phyloP scores from a whole-genome alignment of 2,888 invertebrate species.

The Melanostoma scalare region DNA sequence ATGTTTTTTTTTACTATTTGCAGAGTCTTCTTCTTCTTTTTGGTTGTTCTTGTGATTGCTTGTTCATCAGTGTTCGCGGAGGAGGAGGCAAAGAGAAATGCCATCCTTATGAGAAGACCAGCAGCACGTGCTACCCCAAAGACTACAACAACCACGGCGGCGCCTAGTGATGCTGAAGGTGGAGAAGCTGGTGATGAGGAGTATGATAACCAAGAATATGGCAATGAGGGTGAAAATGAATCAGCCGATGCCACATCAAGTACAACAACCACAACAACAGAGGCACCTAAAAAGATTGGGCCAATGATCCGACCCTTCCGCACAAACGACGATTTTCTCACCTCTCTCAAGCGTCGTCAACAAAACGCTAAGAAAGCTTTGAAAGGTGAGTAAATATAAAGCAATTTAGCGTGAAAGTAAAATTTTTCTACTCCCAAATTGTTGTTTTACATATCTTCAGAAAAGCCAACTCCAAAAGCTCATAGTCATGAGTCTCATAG shows the following conservation, averaged over 20 bases:
- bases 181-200: slow-evolving; percentile 83
- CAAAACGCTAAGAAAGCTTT: slow-evolving; percentile 87
- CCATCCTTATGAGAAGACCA: slow-evolving; percentile 75
- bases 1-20: slow-evolving; percentile 23
- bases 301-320: slow-evolving; percentile 89
- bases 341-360: slow-evolving; percentile 88
- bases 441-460: slow-evolving; percentile 68
- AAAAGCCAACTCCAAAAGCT: slow-evolving; percentile 78
- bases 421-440: neutral
- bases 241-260: slow-evolving; percentile 81
- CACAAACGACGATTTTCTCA: slow-evolving; percentile 89
- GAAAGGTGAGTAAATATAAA: slow-evolving; percentile 52
- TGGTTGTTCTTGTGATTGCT: slow-evolving; percentile 42
- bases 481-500: slow-evolving; percentile 73
- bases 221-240: slow-evolving; percentile 79
- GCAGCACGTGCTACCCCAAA: slow-evolving; percentile 77
- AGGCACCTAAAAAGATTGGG: slow-evolving; percentile 86
- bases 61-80: slow-evolving; percentile 59
- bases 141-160: slow-evolving; percentile 79
- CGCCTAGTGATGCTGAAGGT: slow-evolving; percentile 76
- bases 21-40: slow-evolving; percentile 55
- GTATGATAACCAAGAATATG: slow-evolving; percentile 82
- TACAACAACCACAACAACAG: slow-evolving; percentile 85
- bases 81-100: slow-evolving; percentile 62
- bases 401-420: no score